Conservation (phyloP, 2,113 vertebrate genomes). For the Plectropomus leopardus region DNA sequence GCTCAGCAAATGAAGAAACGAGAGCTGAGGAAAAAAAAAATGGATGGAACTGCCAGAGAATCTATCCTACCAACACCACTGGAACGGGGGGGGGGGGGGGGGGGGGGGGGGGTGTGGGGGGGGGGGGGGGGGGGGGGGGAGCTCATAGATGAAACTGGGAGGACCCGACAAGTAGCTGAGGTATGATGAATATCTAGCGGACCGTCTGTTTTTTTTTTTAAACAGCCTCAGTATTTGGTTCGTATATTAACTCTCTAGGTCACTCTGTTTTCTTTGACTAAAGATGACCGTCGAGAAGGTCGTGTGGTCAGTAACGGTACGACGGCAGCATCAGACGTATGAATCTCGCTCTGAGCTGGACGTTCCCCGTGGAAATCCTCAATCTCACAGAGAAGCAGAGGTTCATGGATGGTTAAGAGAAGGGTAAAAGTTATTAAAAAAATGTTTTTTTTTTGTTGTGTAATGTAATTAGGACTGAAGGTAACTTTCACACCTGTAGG, state of each 20-base stretch:
- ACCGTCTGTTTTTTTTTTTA: not conserved
- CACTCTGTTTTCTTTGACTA: too few relatives aligned
- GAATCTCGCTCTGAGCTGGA: conserved; percentile 97
- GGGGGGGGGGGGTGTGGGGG: too few relatives aligned
- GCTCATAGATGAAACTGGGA: conserved; percentile 96
- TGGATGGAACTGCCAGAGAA: conserved; percentile 93
- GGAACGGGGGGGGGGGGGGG: too few relatives aligned
- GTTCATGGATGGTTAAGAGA: conserved; percentile 99
- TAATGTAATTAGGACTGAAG: not conserved
- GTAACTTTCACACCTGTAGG: too few relatives aligned
- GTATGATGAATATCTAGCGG: too few relatives aligned
- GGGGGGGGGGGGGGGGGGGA: too few relatives aligned
- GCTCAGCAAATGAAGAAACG: conserved; percentile 97
- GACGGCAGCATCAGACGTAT: conserved; percentile 97
- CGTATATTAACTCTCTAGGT: not conserved
- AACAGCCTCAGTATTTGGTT: not conserved
- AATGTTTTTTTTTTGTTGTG: not conserved
- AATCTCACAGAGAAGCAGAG: conserved; percentile 98
- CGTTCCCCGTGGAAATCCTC: conserved; percentile 96
- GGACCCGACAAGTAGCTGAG: conserved; percentile 99
- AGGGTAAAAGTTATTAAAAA: conserved; percentile 84
- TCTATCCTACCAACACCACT: conserved; percentile 96
- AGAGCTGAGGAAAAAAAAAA: conserved; percentile 91
- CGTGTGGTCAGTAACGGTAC: conserved; percentile 97
- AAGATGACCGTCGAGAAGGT: conserved; percentile 98